Conservation (phyloP, 35 echinoderm and acorn worm species). For the Diadema setosum region DNA sequence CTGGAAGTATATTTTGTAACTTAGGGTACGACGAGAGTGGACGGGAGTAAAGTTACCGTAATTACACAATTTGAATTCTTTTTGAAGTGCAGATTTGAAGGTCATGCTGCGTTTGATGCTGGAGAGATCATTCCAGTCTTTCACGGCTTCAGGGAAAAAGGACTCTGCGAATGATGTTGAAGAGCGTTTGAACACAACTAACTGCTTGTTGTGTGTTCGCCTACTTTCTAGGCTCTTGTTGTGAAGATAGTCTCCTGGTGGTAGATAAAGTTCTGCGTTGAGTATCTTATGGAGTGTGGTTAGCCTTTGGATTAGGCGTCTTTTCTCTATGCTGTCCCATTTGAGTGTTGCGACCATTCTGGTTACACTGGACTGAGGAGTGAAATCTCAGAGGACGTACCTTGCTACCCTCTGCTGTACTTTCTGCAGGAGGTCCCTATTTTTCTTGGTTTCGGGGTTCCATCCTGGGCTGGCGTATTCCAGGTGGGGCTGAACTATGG, state of each 20-base stretch:
- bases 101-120: too few relatives aligned
- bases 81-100: too few relatives aligned
- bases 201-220: too few relatives aligned
- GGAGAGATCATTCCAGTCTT: not conserved
- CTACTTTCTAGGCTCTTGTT: too few relatives aligned
- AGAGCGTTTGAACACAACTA: not conserved
- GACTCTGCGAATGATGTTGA: not conserved
- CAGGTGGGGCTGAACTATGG: not conserved
- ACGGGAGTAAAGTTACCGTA: too few relatives aligned
- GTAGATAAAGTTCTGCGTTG: not conserved
- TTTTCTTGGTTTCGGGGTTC: conserved; percentile 23
- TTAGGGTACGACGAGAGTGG: too few relatives aligned
- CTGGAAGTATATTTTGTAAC: too few relatives aligned
- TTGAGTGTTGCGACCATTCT: not conserved
- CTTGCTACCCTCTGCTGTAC: conserved; percentile 15
- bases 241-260: not conserved
- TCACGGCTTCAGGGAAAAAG: not conserved
- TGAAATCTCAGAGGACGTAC: not conserved
- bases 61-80: too few relatives aligned
- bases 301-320: too few relatives aligned
- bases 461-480: not conserved
- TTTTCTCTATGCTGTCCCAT: not conserved
- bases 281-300: too few relatives aligned
- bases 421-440: conserved; percentile 5
- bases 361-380: not conserved